Base-by-base conservation (phyloP, 2,888 invertebrate genomes). In the Tachina grossa region DNA sequence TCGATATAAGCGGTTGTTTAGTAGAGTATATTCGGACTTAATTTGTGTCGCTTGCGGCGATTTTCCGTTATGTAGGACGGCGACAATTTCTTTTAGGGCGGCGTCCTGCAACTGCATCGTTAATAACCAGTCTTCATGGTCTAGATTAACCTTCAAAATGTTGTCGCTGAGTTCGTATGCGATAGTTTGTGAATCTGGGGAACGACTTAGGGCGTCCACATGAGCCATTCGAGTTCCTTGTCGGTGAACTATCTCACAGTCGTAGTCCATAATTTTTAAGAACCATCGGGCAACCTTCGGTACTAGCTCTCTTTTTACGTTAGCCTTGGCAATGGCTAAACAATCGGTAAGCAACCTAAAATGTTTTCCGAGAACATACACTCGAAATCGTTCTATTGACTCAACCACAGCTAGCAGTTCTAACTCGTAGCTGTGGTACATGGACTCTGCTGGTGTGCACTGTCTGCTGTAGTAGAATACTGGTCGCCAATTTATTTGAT, bases 21-120 rank as follows among this genome's bases (percentile, higher is more conserved):
- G 6, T 16, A 78, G 2, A n/a, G 16, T 10, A 63, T 83, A 78
- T 14, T 86, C 85, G 1, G 19, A 19, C 11, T 45, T 57, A 1
- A 76, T 39, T 39, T 80, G 71, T 11, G 0, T 57, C 6, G 8
- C 1, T 57, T 84, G 71, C 0, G 53, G 14, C 1, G 83, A 76
- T 4, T 16, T 11, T 13, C 19, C 11, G 13, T 41, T 19, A 1
- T 3, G 11, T 8, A 51, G 39, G 10, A 39, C 41, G 0, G 51
- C 9, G 4, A 83, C 13, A 39, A 65, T 75, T 68, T 47, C 51
- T 14, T 61, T 65, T 11, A 82, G 14, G 1, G 11, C 1, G 22
- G 57, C 1, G 19, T 85, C 75, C 45, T 83, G 78, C 16, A 80
- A 57, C 79, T 83, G 88, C 88, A 41, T 88, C 68, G 79, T 88